Evolutionary conservation across 2,888 invertebrate genomes (phyloP).

Genomic region (Molanna angustata): DNA sequence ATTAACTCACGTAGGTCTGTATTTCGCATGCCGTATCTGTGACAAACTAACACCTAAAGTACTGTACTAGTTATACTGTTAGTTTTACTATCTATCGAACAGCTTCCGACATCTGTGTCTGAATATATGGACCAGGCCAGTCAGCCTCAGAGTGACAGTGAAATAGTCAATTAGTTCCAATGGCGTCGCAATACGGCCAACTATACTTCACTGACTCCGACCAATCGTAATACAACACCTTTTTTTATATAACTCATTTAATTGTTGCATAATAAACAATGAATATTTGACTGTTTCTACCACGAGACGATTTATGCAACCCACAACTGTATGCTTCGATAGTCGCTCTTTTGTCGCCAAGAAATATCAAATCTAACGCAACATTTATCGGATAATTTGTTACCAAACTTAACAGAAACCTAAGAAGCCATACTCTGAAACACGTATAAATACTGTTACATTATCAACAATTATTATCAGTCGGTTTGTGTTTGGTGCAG

Average conservation of each 20-base stretch:
- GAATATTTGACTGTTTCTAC: constrained; percentile 20
- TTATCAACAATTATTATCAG: constrained; percentile 20
- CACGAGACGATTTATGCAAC: constrained; percentile 23
- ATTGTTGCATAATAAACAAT: constrained; percentile 22
- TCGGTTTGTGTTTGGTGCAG: constrained; percentile 15
- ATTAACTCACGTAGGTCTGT: too few species aligned
- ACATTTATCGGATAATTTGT: constrained; percentile 16
- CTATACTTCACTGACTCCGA: constrained; percentile 7
- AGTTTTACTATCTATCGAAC: background rate
- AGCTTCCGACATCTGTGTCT: constrained; percentile 1
- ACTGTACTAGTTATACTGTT: background rate
- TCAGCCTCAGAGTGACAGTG: constrained; percentile 29
- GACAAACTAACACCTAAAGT: too few species aligned
- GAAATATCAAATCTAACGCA: constrained; percentile 15
- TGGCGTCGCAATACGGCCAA: constrained; percentile 20
- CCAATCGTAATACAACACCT: constrained; percentile 6
- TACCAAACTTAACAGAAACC: constrained; percentile 22
- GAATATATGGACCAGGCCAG: too few species aligned
- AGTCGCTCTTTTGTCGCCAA: constrained; percentile 12
- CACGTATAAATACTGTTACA: constrained; percentile 25
- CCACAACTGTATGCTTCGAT: constrained; percentile 16
- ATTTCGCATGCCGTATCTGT: too few species aligned
- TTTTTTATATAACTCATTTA: background rate
- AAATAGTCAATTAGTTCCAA: constrained; percentile 29
- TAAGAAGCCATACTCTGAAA: constrained; percentile 8